Evolutionary conservation across 2,888 invertebrate genomes (phyloP).

Genomic region (Capitulum mitella): DNA sequence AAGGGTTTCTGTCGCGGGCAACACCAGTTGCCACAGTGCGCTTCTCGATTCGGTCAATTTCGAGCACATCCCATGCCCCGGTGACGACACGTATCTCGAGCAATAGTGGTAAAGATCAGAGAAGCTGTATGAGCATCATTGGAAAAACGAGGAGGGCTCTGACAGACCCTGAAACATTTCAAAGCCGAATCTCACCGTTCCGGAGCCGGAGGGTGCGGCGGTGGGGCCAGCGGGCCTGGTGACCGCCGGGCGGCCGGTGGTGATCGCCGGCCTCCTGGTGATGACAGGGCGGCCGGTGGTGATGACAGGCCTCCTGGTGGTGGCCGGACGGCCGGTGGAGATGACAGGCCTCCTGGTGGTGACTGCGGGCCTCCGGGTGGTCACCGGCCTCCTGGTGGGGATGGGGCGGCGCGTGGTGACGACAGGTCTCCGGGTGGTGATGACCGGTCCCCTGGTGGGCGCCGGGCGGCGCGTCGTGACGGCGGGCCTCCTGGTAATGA

Average conservation of each 20-base stretch:
- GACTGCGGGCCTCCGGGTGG: not conserved
- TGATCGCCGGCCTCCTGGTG: not conserved
- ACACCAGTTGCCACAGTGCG: too few species aligned
- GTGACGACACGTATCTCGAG: not conserved
- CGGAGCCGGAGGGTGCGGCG: not conserved
- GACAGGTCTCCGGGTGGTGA: not conserved
- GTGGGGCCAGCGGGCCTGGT: not conserved
- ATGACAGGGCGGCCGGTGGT: not conserved
- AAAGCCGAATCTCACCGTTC: not conserved
- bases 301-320: not conserved
- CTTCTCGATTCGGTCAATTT: not conserved
- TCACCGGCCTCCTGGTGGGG: not conserved
- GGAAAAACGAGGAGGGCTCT: not conserved
- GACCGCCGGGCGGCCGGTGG: not conserved
- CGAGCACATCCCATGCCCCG: not conserved
- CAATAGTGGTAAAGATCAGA: not conserved
- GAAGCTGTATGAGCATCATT: not conserved
- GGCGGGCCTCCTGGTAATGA: not conserved
- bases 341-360: not conserved
- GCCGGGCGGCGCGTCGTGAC: not conserved
- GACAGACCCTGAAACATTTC: not conserved
- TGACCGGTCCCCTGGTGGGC: not conserved
- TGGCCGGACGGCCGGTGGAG: not conserved
- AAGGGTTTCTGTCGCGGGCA: too few species aligned
- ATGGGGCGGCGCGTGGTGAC: not conserved